Base-by-base conservation (phyloP, 2,113 vertebrate genomes). In the Sterrhoptilus dennistouni region DNA sequence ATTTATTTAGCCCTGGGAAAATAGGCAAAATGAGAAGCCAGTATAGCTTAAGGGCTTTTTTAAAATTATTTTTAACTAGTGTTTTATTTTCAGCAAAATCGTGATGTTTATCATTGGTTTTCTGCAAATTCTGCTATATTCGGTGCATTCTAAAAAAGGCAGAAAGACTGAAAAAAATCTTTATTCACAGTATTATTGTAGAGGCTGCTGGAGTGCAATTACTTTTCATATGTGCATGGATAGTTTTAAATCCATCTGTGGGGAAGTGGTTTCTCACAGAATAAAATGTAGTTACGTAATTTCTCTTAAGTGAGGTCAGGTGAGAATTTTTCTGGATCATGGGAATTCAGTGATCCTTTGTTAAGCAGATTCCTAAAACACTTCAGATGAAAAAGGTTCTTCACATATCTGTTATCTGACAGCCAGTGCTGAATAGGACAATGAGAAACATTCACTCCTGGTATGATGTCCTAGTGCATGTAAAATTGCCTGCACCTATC, bases 291-390 rank as follows among this genome's bases (percentile, higher is more conserved):
- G 59, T 88, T 86, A 49, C 35, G 4, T 95, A 69, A 53, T 83
- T 92, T 85, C 61, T 79, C 14, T 60, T 70, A 20, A n/a, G 36
- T 47, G 54, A 90, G 79, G 53, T 92, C 83, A 96, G 86, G 79
- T 81, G 68, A 76, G 54, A 88, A 17, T 81, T 95, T 66, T 54
- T 88, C 53, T 80, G 76, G 54, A 80, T 95, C 50, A 6, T 80
- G 47, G 59, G 35, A 95, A 83, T 90, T 87, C 35, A 72, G 54
- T 47, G 76, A 63, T 88, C 66, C 50, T 90, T 94, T 91, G 42
- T 96, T 93, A 92, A 92, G 85, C 92, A 90, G 35, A 93, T 94
- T 97, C 75, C 63, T 61, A n/a, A 74, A 87, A 80, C 93, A 94
- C 36, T 85, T 93, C 35, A 90, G 24, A 61, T 83, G 12, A 59